phyloP scores from a whole-genome alignment of 2,888 invertebrate species.

The Leptinotarsa haldemani region DNA sequence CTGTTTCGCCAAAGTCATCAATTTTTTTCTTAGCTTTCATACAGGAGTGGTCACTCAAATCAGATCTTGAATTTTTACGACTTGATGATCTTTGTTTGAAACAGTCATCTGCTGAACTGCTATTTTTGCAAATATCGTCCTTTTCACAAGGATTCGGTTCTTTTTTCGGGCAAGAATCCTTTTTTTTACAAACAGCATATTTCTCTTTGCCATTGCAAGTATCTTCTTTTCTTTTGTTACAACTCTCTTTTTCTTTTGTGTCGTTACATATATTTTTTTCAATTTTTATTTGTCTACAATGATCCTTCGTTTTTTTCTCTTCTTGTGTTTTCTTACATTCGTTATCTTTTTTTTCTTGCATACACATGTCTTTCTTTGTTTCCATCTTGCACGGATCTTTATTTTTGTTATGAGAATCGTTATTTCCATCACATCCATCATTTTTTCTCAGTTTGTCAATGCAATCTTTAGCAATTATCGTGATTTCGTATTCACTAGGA shows the following conservation, averaged over 20 bases:
- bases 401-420: constrained; percentile 31
- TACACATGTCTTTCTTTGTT: constrained; percentile 38
- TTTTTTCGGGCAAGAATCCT: constrained; percentile 41
- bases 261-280: constrained; percentile 25
- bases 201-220: neutral
- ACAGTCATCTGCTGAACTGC: neutral
- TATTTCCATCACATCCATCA: neutral
- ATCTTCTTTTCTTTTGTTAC: constrained; percentile 27
- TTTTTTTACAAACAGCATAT: constrained; percentile 32
- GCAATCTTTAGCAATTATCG: constrained; percentile 24
- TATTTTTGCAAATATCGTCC: constrained; percentile 12
- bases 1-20: neutral
- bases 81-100: neutral
- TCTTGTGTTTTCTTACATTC: constrained; percentile 38
- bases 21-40: neutral
- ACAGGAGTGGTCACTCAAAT: neutral
- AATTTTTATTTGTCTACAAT: constrained; percentile 30
- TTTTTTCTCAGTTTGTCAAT: neutral
- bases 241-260: constrained; percentile 40
- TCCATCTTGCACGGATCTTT: constrained; percentile 38
- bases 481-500: constrained; percentile 23
- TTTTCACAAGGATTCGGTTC: constrained; percentile 31
- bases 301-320: constrained; percentile 35
- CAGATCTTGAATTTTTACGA: neutral
- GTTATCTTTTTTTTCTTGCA: constrained; percentile 29